Evolutionary conservation across 2,888 invertebrate species (phyloP), one percentile per base, ranked within the genome.

Genomic region (Plusia festucae): DNA sequence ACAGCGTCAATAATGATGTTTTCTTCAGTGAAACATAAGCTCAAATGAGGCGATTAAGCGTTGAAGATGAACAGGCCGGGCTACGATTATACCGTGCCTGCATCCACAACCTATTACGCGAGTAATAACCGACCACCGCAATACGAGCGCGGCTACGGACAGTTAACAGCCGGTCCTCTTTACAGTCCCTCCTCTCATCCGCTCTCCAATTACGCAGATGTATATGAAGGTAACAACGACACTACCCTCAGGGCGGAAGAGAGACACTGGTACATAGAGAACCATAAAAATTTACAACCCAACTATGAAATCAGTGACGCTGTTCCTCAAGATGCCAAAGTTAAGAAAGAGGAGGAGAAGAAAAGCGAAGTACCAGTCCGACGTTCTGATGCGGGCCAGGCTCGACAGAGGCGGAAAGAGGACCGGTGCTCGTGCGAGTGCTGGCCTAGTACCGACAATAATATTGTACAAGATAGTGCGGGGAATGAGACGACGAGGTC

Each of bases 41-140:
- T 90, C 93, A 90, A 93, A 95, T 94, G 94, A 92, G 90, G 90
- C 92, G 88, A 89, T 88, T 90, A 85, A 89, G 85, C 89, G 85
- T 88, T 91, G 89, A 95, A 94, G 90, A 95, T 95, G 95, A 94
- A 93, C 94, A 92, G 95, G 92, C 90, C 93, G 91, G 93, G 92
- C 88, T 95, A 93, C 91, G 93, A 94, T 83, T 95, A 93, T 82
- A 90, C 89, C 91, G 94, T 91, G 91, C 94, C 95, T 89, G 90
- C 91, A 84, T 91, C 94, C 79, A 92, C 93, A 71, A 90, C 93
- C 60, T 94, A 93, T 82, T 94, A 94, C 82, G 88, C 91, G 78
- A 91, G 90, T 81, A 92, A 90, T 87, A 93, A 89, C 82, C 90
- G 92, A 70, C 91, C 92, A 59, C 94, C 94, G 67, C 94, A 94